phyloP scores from a whole-genome alignment of 2,113 vertebrate species.

The Pseudolaguvia tuberculata region DNA sequence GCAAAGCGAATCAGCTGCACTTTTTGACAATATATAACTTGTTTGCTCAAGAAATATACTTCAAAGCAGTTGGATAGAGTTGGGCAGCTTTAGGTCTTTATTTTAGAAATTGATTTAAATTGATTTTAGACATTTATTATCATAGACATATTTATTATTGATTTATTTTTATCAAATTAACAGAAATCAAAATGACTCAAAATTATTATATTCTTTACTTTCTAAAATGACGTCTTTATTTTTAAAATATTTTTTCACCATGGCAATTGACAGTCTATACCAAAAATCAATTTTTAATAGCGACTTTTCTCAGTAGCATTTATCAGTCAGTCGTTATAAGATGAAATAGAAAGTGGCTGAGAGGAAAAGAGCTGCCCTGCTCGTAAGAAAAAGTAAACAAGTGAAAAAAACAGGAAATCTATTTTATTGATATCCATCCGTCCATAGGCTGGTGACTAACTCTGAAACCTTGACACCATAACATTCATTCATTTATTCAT shows the following conservation, averaged over 20 bases:
- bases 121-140: too few species aligned
- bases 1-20: slow-evolving; percentile 21
- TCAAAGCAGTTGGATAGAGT: too few species aligned
- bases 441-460: not conserved
- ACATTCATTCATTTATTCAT: too few species aligned
- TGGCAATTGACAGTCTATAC: not conserved
- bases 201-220: not conserved
- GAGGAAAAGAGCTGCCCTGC: not conserved
- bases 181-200: not conserved
- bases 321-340: slow-evolving; percentile 23
- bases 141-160: too few species aligned
- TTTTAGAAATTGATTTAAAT: too few species aligned
- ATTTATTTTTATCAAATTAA: not conserved
- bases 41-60: not conserved
- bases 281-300: slow-evolving; percentile 1
- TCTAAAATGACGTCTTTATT: not conserved
- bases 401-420: not conserved
- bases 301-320: not conserved
- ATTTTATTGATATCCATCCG: slow-evolving; percentile 10
- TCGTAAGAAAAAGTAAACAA: not conserved
- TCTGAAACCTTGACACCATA: slow-evolving; percentile 2
- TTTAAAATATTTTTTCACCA: not conserved
- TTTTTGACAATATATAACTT: not conserved
- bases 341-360: slow-evolving; percentile 8
- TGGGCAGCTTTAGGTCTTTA: too few species aligned